Conservation (phyloP, 2,888 invertebrate genomes). For the Apotomis betuletana region DNA sequence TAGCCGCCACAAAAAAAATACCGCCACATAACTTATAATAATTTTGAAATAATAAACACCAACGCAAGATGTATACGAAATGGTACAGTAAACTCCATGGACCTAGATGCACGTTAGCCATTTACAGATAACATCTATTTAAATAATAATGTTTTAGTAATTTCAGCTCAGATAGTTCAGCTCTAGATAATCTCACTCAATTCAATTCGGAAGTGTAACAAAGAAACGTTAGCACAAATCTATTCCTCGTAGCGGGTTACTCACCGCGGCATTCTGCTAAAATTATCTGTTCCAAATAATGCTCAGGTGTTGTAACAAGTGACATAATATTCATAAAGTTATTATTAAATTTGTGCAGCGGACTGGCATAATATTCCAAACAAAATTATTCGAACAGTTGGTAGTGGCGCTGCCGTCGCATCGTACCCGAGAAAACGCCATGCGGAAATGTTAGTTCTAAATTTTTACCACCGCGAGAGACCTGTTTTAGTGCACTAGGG, state of each 20-base stretch:
- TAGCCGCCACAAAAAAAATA: too few relatives aligned
- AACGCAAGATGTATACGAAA: too few relatives aligned
- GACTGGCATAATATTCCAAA: constrained; percentile 16
- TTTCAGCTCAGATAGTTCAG: neutral
- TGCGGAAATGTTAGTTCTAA: neutral
- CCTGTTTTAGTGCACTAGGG: neutral
- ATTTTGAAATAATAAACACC: too few relatives aligned
- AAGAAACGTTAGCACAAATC: constrained; percentile 11
- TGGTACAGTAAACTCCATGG: too few relatives aligned
- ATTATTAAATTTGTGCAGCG: constrained; percentile 31
- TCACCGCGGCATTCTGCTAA: constrained; percentile 74
- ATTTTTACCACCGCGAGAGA: neutral
- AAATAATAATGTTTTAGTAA: neutral
- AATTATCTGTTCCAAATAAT: constrained; percentile 75
- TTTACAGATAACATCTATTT: neutral
- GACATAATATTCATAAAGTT: constrained; percentile 35
- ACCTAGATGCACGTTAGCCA: neutral
- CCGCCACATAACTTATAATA: too few relatives aligned
- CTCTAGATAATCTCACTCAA: constrained; percentile 1
- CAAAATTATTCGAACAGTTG: neutral
- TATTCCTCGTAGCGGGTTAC: constrained; percentile 54
- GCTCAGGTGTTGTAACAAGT: constrained; percentile 59
- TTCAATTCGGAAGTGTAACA: constrained; percentile 18
- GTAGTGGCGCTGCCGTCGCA: neutral
- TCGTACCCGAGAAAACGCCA: neutral